A percentile compares a stretch with the other conserved stretches of the same genome.
phyloP scores from a whole-genome alignment of 2,797 vertebrate species.

The Manis pentadactyla region DNA sequence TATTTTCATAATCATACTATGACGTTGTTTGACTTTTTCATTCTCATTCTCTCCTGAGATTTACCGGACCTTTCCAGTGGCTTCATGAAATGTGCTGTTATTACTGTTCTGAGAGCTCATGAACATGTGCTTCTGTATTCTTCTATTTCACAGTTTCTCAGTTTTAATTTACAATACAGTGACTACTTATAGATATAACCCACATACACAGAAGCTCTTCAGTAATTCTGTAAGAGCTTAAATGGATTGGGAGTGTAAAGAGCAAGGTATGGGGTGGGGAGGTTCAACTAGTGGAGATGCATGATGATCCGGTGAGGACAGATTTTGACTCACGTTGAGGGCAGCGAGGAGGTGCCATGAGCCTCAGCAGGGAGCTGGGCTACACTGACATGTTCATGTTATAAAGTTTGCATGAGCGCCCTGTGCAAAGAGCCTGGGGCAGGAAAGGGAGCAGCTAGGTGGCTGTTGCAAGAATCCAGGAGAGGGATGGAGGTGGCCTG shows the following conservation, averaged over 20 bases:
- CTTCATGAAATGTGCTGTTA: background rate
- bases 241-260: background rate
- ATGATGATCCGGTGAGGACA: background rate
- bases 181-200: background rate
- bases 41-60: background rate
- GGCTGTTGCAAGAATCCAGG: background rate
- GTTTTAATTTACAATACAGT: background rate
- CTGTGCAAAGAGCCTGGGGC: background rate
- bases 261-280: background rate
- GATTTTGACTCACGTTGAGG: background rate
- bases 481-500: background rate
- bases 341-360: rapidly evolving
- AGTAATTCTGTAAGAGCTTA: background rate
- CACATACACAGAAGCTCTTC: background rate
- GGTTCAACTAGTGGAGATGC: background rate
- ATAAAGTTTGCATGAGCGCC: background rate
- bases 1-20: background rate
- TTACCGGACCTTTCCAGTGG: background rate
- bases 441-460: background rate
- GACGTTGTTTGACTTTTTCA: background rate
- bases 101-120: background rate
- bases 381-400: background rate
- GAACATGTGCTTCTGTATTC: background rate
- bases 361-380: background rate
- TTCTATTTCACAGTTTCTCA: background rate